Conservation (phyloP, 2,113 vertebrate species). For the Brachionichthys hirsutus region DNA sequence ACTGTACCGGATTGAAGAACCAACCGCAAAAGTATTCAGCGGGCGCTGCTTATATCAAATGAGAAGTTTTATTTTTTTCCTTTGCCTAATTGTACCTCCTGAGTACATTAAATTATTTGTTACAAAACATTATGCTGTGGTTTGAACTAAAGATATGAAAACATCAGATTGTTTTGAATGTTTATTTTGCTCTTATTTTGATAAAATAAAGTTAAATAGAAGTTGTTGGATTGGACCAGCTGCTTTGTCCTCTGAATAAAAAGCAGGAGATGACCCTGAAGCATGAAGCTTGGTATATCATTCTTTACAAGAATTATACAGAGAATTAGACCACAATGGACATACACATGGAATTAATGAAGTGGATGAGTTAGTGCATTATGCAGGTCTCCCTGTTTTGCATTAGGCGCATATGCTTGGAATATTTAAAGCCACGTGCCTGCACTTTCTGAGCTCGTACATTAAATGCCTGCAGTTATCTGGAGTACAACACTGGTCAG, state of each 20-base stretch:
- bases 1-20: slow-evolving; percentile 3
- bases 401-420: slow-evolving; percentile 1
- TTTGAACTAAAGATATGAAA: slow-evolving; percentile 3
- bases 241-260: background rate
- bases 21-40: slow-evolving; percentile 15
- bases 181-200: too few relatives aligned
- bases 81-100: slow-evolving; percentile 20
- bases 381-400: too few relatives aligned
- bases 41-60: background rate
- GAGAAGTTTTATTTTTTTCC: slow-evolving; percentile 4
- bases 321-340: slow-evolving; percentile 21
- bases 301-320: slow-evolving; percentile 3
- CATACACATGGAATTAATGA: slow-evolving; percentile 21
- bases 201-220: too few relatives aligned
- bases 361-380: slow-evolving; percentile 14
- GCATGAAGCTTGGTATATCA: background rate
- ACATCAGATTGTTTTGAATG: background rate
- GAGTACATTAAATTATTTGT: background rate
- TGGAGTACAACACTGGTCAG: slow-evolving; percentile 12
- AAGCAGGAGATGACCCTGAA: slow-evolving; percentile 12
- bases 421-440: slow-evolving; percentile 36
- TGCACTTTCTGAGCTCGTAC: background rate
- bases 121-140: background rate
- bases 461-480: slow-evolving; percentile 28
- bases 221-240: background rate